phyloP scores from a whole-genome alignment of 2,888 invertebrate genomes.

The Cartodere bifasciata region DNA sequence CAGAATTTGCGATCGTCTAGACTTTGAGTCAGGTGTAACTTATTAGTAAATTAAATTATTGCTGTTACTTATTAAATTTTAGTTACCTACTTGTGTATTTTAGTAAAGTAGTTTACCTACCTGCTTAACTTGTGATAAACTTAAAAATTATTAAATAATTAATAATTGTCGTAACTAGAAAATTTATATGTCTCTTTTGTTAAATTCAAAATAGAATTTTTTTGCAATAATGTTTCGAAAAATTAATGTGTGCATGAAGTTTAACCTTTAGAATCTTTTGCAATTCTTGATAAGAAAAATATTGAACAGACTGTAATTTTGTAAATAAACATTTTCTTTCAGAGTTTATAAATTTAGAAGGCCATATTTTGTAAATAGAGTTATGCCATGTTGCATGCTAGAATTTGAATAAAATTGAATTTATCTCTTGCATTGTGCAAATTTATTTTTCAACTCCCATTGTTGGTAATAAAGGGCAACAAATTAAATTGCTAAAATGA shows the following conservation, averaged over 20 bases:
- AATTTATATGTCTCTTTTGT: too few relatives aligned
- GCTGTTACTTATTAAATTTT: slow-evolving; percentile 24
- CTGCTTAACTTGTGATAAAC: slow-evolving; percentile 33
- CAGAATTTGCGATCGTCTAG: too few relatives aligned
- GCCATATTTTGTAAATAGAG: slow-evolving; percentile 31
- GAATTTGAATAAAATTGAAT: slow-evolving; percentile 32
- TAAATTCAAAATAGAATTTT: too few relatives aligned
- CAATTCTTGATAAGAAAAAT: slow-evolving; percentile 16
- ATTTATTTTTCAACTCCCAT: too few relatives aligned
- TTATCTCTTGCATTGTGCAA: slow-evolving; percentile 28
- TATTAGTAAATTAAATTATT: slow-evolving; percentile 25
- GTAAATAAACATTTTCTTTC: slow-evolving; percentile 23
- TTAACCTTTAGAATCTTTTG: not conserved
- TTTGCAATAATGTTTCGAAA: too few relatives aligned
- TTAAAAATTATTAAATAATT: slow-evolving; percentile 14
- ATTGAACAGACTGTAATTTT: slow-evolving; percentile 26
- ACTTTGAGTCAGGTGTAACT: too few relatives aligned
- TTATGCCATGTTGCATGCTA: slow-evolving; percentile 30
- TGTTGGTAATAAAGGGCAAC: too few relatives aligned
- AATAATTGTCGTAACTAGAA: too few relatives aligned
- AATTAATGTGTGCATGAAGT: too few relatives aligned
- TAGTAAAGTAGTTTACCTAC: slow-evolving; percentile 19
- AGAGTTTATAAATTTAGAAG: slow-evolving; percentile 26
- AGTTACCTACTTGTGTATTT: slow-evolving; percentile 16
- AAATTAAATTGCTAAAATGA: too few relatives aligned